Evolutionary conservation across 2,113 vertebrate genomes (phyloP).

Genomic region (Thamnophis sirtalis): DNA sequence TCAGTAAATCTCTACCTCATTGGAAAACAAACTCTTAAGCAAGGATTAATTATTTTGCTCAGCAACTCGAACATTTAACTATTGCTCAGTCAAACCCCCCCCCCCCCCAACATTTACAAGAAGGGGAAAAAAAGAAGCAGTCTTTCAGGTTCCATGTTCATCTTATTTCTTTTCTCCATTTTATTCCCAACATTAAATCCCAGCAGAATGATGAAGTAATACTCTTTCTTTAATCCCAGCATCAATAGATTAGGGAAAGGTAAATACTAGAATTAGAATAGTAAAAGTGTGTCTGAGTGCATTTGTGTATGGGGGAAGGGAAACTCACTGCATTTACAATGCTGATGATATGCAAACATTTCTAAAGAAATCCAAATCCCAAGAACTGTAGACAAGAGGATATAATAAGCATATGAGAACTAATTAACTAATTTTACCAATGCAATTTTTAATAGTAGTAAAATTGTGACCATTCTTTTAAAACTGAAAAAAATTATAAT

Average conservation of each 20-base stretch:
- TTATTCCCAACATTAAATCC: constrained; percentile 23
- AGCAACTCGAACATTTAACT: neutral
- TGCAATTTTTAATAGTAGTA: constrained; percentile 37
- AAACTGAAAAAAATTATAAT: constrained; percentile 23
- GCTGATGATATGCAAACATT: neutral
- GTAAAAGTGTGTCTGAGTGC: neutral
- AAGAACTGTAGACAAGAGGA: neutral
- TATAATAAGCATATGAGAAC: constrained; percentile 10
- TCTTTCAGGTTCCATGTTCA: constrained; percentile 7
- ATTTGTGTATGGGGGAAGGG: neutral
- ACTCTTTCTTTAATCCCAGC: neutral
- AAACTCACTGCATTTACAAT: neutral
- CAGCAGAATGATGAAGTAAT: neutral
- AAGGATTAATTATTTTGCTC: constrained; percentile 16
- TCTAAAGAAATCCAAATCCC: neutral
- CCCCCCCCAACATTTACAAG: neutral
- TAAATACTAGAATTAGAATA: neutral
- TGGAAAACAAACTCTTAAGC: neutral
- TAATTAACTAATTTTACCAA: neutral
- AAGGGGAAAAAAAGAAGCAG: neutral
- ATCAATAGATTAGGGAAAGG: neutral
- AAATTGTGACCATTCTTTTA: constrained; percentile 15
- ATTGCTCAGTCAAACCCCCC: neutral
- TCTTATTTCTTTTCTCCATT: constrained; percentile 29
- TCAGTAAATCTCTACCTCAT: neutral